phyloP scores from a whole-genome alignment of 1,140 invertebrate genomes.

The Zaprionus gabonicus region DNA sequence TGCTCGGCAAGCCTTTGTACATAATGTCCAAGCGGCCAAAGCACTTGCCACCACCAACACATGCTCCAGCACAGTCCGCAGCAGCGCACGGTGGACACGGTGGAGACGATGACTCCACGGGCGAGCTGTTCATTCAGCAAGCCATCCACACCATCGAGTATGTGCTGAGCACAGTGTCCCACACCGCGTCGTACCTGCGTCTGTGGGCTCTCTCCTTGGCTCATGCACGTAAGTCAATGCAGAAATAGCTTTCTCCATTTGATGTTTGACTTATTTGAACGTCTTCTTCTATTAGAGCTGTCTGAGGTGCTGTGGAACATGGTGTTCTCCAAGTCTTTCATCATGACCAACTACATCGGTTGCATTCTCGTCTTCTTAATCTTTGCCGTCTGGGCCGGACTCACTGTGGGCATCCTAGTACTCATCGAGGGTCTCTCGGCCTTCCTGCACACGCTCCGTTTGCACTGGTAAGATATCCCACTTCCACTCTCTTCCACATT shows the following conservation, averaged over 20 bases:
- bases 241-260: neutral
- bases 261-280: neutral
- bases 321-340: slow-evolving; percentile 86
- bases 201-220: slow-evolving; percentile 98
- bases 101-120: slow-evolving; percentile 89
- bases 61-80: neutral
- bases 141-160: slow-evolving; percentile 99
- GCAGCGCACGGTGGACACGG: slow-evolving; percentile 54
- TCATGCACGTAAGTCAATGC: slow-evolving; percentile 90
- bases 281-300: slow-evolving; percentile 87
- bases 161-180: slow-evolving; percentile 96
- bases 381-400: slow-evolving; percentile 94
- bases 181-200: slow-evolving; percentile 98
- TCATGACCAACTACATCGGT: slow-evolving; percentile 39
- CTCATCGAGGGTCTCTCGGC: slow-evolving; percentile 99
- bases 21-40: slow-evolving; percentile 74
- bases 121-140: slow-evolving; percentile 96
- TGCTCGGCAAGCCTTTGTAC: slow-evolving; percentile 95
- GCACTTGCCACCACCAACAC: slow-evolving; percentile 19
- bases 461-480: slow-evolving; percentile 94
- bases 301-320: slow-evolving; percentile 96
- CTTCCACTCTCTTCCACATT: slow-evolving; percentile 74
- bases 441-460: slow-evolving; percentile 98
- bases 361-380: slow-evolving; percentile 88
- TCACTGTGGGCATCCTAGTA: slow-evolving; percentile 96